Conservation (phyloP, 2,797 vertebrate genomes). For the Anguilla megastoma region DNA sequence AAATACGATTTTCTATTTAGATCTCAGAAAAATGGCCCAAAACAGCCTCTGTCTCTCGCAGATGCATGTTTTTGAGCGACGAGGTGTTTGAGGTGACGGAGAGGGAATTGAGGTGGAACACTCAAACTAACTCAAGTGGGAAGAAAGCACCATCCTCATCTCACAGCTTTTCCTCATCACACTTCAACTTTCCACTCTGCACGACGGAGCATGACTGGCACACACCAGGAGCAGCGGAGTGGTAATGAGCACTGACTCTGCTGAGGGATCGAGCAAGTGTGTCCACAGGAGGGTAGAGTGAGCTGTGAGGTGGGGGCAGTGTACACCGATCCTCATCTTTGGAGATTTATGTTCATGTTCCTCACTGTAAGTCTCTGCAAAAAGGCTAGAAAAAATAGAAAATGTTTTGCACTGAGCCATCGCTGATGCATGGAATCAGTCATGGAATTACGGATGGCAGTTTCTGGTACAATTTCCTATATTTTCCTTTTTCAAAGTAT, state of each 20-base stretch:
- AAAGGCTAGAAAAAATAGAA: not conserved
- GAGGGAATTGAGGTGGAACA: conserved; percentile 7
- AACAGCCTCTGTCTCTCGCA: not conserved
- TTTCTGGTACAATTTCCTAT: not conserved
- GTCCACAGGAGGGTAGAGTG: not conserved
- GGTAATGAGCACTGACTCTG: not conserved
- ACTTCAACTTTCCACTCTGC: not conserved
- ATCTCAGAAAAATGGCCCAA: not conserved
- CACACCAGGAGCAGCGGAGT: not conserved
- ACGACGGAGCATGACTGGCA: not conserved
- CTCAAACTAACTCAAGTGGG: not conserved
- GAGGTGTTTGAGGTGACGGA: not conserved
- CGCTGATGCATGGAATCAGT: not conserved
- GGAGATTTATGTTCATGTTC: not conserved
- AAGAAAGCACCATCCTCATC: not conserved
- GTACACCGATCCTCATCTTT: not conserved
- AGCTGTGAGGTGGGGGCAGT: not conserved
- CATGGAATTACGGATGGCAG: not conserved
- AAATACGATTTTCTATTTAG: not conserved
- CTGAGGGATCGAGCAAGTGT: not conserved
- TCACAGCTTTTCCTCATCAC: not conserved
- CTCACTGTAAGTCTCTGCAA: not conserved
- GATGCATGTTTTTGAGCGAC: not conserved
- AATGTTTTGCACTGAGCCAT: not conserved
- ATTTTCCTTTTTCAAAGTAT: not conserved